phyloP scores from a whole-genome alignment of 2,888 invertebrate species.

The Tetramorium bicarinatum region DNA sequence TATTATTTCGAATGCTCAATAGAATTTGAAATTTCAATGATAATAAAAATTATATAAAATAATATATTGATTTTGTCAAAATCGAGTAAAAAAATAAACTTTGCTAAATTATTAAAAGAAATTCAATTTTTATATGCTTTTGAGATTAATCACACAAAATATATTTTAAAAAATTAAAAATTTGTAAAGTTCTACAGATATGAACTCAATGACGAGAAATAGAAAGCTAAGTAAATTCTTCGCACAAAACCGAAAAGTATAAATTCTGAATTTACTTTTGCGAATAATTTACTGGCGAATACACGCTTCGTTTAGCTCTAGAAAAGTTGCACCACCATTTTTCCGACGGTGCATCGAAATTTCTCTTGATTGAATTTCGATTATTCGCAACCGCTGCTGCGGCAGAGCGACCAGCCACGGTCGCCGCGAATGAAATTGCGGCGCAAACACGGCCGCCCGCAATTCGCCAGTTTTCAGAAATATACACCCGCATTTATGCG shows the following conservation, averaged over 20 bases:
- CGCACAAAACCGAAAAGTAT: not conserved
- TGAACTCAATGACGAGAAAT: not conserved
- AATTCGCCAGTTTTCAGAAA: conserved; percentile 59
- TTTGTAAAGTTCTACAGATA: not conserved
- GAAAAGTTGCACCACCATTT: conserved; percentile 50
- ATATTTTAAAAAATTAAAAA: not conserved
- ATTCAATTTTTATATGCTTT: not conserved
- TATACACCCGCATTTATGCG: conserved; percentile 54
- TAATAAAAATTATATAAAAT: not conserved
- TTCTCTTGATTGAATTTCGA: conserved; percentile 71
- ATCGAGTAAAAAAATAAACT: not conserved
- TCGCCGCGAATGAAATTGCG: conserved; percentile 61
- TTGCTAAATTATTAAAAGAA: not conserved
- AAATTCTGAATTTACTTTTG: not conserved
- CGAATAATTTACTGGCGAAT: conserved; percentile 23
- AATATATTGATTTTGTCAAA: not conserved
- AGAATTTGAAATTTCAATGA: not conserved
- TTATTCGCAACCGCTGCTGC: conserved; percentile 62
- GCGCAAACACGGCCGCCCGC: conserved; percentile 50
- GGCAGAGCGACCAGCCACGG: conserved; percentile 30
- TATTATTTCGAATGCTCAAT: not conserved
- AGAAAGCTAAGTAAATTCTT: not conserved
- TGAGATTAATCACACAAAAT: not conserved
- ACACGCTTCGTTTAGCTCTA: conserved; percentile 2
- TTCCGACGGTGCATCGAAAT: conserved; percentile 52